phyloP scores from a whole-genome alignment of 2,113 vertebrate genomes.

The Alosa alosa region DNA sequence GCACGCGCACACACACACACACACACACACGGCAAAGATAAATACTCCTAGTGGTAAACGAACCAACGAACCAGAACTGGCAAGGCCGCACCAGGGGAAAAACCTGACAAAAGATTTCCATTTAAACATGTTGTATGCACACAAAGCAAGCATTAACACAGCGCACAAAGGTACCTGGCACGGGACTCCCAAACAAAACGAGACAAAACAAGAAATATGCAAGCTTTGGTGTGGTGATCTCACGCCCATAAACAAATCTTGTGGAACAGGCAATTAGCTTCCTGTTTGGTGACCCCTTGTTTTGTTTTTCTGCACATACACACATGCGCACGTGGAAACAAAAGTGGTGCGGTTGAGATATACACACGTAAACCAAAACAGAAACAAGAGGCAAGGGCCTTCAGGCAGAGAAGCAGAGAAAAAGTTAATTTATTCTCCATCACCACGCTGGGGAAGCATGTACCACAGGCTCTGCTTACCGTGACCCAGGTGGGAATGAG shows the following conservation, averaged over 20 bases:
- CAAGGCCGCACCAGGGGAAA: background rate
- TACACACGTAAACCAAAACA: background rate
- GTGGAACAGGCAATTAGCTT: background rate
- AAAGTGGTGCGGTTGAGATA: background rate
- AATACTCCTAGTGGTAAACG: background rate
- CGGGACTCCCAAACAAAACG: background rate
- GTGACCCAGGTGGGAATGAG: constrained; percentile 96
- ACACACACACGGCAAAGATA: background rate
- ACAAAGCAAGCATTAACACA: background rate
- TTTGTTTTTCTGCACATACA: background rate
- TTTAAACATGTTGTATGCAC: background rate
- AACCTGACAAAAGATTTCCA: background rate
- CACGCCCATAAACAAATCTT: background rate
- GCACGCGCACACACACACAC: background rate
- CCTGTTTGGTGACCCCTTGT: background rate
- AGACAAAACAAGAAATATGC: background rate
- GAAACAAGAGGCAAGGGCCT: background rate
- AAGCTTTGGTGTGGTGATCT: background rate
- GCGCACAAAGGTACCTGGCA: background rate
- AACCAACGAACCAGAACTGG: background rate
- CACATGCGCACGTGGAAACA: background rate
- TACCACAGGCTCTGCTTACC: constrained; percentile 66
- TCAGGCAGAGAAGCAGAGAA: no score
- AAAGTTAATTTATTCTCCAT: background rate
- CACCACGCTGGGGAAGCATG: background rate